Base-by-base conservation (phyloP, 1,140 invertebrate species). In the Drosophila prosaltans region DNA sequence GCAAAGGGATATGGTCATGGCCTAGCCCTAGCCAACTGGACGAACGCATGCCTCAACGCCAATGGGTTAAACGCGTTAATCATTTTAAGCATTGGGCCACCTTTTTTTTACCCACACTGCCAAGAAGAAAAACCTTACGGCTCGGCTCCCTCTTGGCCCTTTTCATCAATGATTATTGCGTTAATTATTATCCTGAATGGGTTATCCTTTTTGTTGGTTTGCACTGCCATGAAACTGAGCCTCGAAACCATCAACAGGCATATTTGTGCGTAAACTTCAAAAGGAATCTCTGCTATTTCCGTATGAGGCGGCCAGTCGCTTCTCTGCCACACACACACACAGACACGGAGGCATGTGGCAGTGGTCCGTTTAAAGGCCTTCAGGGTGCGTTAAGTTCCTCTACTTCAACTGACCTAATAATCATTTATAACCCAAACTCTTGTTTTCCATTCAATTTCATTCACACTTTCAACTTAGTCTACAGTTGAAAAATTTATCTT, bases 161-260 rank as follows among this genome's bases (percentile, higher is more conserved):
- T 88, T 91, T 91, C 80, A 91, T 91, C 83, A 80, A 88, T 91
- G 88, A 91, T 91, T 91, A 91, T 91, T 91, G 88, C 88, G 88
- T 91, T 91, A 91, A 91, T 91, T 89, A 89, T 89, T 88, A 91
- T 91, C 83, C 88, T 77, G 74, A 40, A 63, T 54, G 74, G 73
- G 43, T 64, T 70, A 62, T 61, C 61, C 74, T 63, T 75, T 69
- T 41, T 48, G 21, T 58, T 30, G 55, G 55, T 16, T 30, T 58
- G 32, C 32, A 55, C 26, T 32, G 54, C 1, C 40, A 7, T 21
- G 41, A 30, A 16, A 8, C n/a, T 7, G 45, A 36, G 32, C 4
- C 32, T 36, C 32, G 32, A 36, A 36, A 36, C 32, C 32, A 36
- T 6, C 55, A 65, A 60, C 16, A 39, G 74, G 81, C 85, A 89